phyloP scores from a whole-genome alignment of 2,888 invertebrate species.

The Phania funesta region DNA sequence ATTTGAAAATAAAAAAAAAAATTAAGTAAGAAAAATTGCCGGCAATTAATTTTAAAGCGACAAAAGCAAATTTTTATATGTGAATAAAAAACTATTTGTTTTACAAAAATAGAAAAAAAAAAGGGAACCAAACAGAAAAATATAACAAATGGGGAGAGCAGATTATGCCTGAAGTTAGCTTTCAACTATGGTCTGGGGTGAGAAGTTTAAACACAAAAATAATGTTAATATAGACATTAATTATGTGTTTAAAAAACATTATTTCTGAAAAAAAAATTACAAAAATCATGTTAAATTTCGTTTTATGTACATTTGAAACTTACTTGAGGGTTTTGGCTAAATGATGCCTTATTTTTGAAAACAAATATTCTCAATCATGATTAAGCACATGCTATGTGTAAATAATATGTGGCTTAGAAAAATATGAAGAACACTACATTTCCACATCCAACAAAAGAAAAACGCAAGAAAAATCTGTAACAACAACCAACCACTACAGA shows the following conservation, averaged over 20 bases:
- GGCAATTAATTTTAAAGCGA: slow-evolving; percentile 79
- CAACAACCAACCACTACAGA: slow-evolving; percentile 75
- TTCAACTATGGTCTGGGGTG: slow-evolving; percentile 60
- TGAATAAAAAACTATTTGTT: slow-evolving; percentile 42
- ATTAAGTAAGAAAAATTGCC: slow-evolving; percentile 78
- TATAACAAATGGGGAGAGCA: slow-evolving; percentile 32
- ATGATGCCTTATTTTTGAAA: slow-evolving; percentile 53
- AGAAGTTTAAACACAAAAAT: slow-evolving; percentile 31
- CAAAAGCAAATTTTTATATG: slow-evolving; percentile 72
- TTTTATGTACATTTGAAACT: slow-evolving; percentile 2
- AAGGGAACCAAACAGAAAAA: neutral
- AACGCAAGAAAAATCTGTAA: slow-evolving; percentile 5
- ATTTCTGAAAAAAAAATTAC: slow-evolving; percentile 45
- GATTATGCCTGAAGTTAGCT: slow-evolving; percentile 68
- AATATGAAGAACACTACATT: slow-evolving; percentile 8
- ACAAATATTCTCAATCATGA: slow-evolving; percentile 41
- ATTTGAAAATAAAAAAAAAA: slow-evolving; percentile 26
- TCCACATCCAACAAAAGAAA: neutral
- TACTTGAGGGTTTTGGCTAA: slow-evolving; percentile 32
- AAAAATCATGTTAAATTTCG: slow-evolving; percentile 31
- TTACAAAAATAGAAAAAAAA: slow-evolving; percentile 32
- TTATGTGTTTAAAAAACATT: slow-evolving; percentile 70
- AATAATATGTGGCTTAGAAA: slow-evolving; percentile 9
- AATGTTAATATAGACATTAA: slow-evolving; percentile 72
- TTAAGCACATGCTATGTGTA: slow-evolving; percentile 30